Percentiles rank a stretch among this genome's conserved stretches.
Conservation (phyloP, 2,113 vertebrate species). For the Astur gentilis region DNA sequence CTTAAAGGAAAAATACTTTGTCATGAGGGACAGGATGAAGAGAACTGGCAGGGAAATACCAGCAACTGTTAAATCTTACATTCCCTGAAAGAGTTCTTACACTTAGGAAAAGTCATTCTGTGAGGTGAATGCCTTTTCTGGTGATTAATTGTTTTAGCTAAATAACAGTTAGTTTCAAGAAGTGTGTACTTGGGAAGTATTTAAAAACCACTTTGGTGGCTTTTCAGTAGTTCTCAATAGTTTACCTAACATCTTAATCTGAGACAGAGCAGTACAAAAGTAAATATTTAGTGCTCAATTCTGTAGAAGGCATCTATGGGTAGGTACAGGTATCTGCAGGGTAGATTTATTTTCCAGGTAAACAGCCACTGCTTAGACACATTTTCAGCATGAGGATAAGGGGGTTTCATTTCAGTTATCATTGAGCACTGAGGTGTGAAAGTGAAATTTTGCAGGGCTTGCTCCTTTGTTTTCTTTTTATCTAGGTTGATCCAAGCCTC, state of each 20-base stretch:
- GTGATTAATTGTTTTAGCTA: not conserved
- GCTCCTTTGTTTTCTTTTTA: not conserved
- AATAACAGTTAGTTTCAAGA: not conserved
- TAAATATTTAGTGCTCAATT: not conserved
- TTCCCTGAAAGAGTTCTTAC: not conserved
- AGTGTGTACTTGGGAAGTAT: not conserved
- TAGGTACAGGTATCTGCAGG: not conserved
- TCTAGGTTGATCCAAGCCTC: not conserved
- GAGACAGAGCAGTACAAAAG: not conserved
- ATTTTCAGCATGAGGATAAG: not conserved
- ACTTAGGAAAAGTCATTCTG: not conserved
- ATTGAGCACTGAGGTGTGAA: not conserved
- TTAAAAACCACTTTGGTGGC: not conserved
- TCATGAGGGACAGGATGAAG: not conserved
- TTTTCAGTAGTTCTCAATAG: not conserved
- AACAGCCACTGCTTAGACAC: not conserved
- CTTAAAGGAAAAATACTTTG: not conserved
- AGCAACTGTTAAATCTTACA: not conserved
- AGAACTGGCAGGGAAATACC: not conserved
- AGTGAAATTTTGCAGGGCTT: constrained; percentile 29
- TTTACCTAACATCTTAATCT: not conserved
- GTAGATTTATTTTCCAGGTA: not conserved
- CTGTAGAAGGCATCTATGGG: not conserved
- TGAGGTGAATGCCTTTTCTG: not conserved
- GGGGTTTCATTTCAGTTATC: constrained; percentile 19